A percentile compares a stretch with the other conserved stretches of the same genome.
Evolutionary conservation across 2,113 vertebrate species (phyloP).

Genomic region (Chloebia gouldiae): DNA sequence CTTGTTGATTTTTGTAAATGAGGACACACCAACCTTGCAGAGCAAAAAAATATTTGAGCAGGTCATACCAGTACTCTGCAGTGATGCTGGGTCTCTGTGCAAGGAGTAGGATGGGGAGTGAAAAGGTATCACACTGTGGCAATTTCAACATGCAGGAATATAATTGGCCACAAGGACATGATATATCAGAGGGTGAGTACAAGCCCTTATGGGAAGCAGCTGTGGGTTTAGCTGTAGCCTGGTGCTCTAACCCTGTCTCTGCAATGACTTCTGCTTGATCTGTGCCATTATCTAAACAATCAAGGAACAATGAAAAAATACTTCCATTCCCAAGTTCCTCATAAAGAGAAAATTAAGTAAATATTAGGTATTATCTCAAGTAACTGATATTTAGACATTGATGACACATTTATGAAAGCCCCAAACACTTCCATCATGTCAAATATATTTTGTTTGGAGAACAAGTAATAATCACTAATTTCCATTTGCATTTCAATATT

Average conservation of each 20-base stretch:
- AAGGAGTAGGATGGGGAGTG: background rate
- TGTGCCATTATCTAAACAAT: background rate
- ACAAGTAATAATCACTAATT: background rate
- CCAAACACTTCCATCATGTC: background rate
- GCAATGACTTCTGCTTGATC: background rate
- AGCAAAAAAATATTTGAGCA: background rate
- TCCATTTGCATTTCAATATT: background rate
- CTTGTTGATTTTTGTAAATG: background rate
- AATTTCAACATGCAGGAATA: background rate
- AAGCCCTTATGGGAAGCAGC: background rate
- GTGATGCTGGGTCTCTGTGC: background rate
- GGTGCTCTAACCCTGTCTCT: background rate
- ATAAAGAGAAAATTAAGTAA: background rate
- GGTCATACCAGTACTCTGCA: background rate
- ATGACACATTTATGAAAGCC: background rate
- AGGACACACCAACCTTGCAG: background rate
- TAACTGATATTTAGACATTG: background rate
- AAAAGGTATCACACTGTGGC: background rate
- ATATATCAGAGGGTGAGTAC: background rate
- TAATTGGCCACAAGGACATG: background rate
- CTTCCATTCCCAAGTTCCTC: background rate
- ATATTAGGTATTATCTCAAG: background rate
- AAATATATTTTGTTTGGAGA: background rate
- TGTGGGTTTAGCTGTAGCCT: background rate
- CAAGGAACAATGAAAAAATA: background rate